phyloP scores from a whole-genome alignment of 2,797 vertebrate genomes.

The Spinibarbus caldwelli region DNA sequence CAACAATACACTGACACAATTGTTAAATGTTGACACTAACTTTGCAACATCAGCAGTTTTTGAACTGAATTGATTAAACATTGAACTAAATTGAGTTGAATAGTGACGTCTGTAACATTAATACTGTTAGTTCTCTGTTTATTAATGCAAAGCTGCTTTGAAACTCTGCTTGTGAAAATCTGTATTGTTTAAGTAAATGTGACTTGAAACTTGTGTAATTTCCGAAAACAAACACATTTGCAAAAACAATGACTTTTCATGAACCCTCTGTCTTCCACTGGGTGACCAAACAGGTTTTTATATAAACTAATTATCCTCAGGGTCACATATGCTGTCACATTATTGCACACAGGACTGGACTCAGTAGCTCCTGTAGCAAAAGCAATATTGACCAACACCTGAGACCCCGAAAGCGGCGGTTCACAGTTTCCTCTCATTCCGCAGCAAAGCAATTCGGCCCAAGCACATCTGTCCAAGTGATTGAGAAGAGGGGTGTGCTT shows the following conservation, averaged over 20 bases:
- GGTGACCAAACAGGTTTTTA: not conserved
- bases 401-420: not conserved
- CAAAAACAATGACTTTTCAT: not conserved
- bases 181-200: not conserved
- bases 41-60: not conserved
- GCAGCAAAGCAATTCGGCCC: constrained; percentile 25
- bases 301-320: not conserved
- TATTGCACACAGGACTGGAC: not conserved
- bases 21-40: not conserved
- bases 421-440: constrained; percentile 17
- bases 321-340: not conserved
- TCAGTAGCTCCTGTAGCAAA: not conserved
- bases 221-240: too few relatives aligned
- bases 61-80: not conserved
- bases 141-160: not conserved
- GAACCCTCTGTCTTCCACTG: not conserved
- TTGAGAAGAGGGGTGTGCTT: constrained; percentile 34
- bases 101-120: not conserved
- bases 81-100: not conserved
- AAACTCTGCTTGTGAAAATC: not conserved
- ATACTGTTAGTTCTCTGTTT: not conserved
- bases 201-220: too few relatives aligned
- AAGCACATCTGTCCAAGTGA: constrained; percentile 43
- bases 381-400: constrained; percentile 12
- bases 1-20: not conserved